phyloP scores from a whole-genome alignment of 2,113 vertebrate species.

The Apistogramma diplotaenia region DNA sequence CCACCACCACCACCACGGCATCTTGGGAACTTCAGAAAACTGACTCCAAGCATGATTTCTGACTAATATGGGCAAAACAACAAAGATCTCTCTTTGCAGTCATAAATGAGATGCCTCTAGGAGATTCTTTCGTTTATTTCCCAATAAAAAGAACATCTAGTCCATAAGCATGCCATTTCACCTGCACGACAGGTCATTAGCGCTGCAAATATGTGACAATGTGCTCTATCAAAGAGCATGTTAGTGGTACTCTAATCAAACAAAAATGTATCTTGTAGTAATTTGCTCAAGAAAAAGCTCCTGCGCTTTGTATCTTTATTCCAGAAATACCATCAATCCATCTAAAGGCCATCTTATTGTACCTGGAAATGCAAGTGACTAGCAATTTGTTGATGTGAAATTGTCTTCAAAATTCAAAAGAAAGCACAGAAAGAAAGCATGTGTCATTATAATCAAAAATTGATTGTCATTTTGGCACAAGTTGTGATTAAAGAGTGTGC shows the following conservation, averaged over 20 bases:
- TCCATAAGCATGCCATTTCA: background rate
- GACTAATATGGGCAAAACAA: background rate
- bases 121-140: constrained; percentile 3
- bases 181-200: constrained; percentile 1
- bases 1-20: background rate
- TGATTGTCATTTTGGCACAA: constrained; percentile 37
- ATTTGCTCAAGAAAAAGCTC: background rate
- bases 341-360: background rate
- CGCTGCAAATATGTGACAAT: background rate
- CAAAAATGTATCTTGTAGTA: background rate
- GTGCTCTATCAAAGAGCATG: background rate
- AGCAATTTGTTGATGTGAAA: background rate
- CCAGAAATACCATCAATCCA: constrained; percentile 10
- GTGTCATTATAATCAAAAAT: constrained; percentile 5
- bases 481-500: constrained; percentile 25
- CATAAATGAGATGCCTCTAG: background rate
- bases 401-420: constrained; percentile 8
- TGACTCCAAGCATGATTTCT: background rate
- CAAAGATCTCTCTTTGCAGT: background rate
- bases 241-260: background rate
- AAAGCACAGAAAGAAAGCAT: background rate
- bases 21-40: background rate
- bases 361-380: constrained; percentile 21
- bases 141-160: background rate
- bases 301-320: background rate